phyloP scores from a whole-genome alignment of 2,888 invertebrate species.

The Conops quadrifasciatus region DNA sequence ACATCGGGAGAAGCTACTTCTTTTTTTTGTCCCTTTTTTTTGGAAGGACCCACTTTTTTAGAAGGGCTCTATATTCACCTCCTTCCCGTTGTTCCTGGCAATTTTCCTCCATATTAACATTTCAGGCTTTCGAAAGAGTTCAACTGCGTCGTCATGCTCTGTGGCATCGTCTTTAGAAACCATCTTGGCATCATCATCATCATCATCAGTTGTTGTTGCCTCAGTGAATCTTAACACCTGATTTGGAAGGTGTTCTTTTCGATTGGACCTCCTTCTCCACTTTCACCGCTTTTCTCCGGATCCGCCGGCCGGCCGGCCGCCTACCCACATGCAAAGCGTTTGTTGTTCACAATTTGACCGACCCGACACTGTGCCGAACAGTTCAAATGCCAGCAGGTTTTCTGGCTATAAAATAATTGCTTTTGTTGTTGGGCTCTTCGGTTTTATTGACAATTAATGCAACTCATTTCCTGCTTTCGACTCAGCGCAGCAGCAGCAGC shows the following conservation, averaged over 20 bases:
- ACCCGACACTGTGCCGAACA: not conserved
- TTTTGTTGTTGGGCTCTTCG: not conserved
- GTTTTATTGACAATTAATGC: conserved; percentile 28
- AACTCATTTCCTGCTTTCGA: conserved; percentile 23
- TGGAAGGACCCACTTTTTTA: too few species aligned
- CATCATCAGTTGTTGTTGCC: not conserved
- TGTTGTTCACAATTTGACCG: not conserved
- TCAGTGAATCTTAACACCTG: conserved; percentile 5
- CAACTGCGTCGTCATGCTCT: too few species aligned
- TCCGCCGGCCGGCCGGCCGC: too few species aligned
- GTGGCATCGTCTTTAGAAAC: too few species aligned
- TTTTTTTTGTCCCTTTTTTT: too few species aligned
- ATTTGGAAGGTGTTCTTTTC: not conserved
- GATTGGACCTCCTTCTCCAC: not conserved
- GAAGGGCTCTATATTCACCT: too few species aligned
- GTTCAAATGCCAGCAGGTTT: conserved; percentile 1
- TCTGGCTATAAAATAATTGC: conserved; percentile 1
- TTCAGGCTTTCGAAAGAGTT: too few species aligned
- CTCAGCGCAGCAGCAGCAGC: not conserved
- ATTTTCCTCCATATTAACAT: too few species aligned
- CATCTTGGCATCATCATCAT: too few species aligned
- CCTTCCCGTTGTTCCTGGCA: too few species aligned
- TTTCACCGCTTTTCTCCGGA: not conserved
- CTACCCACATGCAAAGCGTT: not conserved
- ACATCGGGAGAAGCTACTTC: too few species aligned